A percentile compares a stretch with the other conserved stretches of the same genome.
Conservation (phyloP, 1,140 invertebrate species). For the Pentalonia nigronervosa region DNA sequence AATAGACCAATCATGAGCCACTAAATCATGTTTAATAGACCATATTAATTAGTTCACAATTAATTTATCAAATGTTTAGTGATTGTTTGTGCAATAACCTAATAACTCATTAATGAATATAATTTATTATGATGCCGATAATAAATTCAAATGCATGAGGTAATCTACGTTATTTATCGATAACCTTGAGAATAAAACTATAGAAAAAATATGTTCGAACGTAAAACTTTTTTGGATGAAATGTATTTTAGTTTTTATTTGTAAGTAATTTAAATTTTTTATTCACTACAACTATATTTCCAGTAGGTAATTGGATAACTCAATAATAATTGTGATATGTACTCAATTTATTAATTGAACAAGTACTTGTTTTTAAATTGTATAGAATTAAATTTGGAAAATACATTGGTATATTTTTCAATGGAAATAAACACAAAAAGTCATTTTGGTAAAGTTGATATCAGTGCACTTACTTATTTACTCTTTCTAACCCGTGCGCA, state of each 20-base stretch:
- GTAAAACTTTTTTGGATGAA: neutral
- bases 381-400: neutral
- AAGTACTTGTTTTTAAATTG: neutral
- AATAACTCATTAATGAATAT: neutral
- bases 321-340: neutral
- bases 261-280: neutral
- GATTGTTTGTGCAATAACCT: neutral
- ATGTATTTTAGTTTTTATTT: neutral
- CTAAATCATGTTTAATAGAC: no score
- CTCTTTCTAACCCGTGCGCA: neutral
- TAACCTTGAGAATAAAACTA: neutral
- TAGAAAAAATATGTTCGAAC: neutral
- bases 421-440: neutral
- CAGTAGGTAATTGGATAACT: neutral
- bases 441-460: neutral
- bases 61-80: neutral
- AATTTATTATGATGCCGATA: neutral
- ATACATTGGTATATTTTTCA: neutral
- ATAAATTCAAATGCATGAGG: neutral
- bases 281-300: neutral
- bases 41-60: neutral
- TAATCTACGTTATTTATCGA: neutral
- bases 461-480: neutral
- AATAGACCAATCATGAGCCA: neutral
- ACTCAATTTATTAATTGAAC: neutral